These are phyloP conservation scores for Boulengeromyrus knoepffleri DNA, from an alignment of 2,113 vertebrate species.

Conservation along the genomic window DNA sequence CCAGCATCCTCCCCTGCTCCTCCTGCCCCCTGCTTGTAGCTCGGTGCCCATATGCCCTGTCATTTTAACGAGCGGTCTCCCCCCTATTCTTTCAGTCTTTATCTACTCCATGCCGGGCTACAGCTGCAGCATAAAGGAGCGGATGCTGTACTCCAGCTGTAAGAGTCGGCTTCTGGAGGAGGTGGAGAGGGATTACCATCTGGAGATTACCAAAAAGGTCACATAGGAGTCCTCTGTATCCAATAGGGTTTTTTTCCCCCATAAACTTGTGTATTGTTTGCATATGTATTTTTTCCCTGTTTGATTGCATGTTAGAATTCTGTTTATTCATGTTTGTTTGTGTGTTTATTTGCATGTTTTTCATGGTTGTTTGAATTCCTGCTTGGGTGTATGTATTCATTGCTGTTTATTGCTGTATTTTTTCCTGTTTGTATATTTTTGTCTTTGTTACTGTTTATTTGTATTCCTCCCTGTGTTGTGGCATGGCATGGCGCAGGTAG, in stretches of 20 bases:
- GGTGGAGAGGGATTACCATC: conserved; percentile 81
- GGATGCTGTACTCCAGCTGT: conserved; percentile 98
- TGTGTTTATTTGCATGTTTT: background rate
- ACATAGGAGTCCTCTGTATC: background rate
- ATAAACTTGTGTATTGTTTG: background rate
- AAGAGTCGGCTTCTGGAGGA: conserved; percentile 91
- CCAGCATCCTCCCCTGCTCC: background rate
- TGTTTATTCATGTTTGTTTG: background rate
- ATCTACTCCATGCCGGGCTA: conserved; percentile 98
- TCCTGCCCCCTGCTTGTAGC: background rate
- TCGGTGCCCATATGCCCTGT: background rate
- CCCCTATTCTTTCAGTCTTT: conserved; percentile 70
- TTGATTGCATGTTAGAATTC: background rate
- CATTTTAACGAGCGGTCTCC: background rate
- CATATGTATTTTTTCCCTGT: background rate
- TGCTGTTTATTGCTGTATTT: background rate
- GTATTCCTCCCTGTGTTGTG: background rate
- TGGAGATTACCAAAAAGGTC: conserved; percentile 94
- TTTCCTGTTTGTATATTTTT: background rate
- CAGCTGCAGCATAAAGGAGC: conserved; percentile 94
- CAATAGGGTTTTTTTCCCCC: background rate
- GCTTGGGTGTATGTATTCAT: background rate
- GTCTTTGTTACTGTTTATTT: background rate
- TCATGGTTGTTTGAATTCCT: background rate
- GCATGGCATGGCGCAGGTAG: background rate